phyloP scores from a whole-genome alignment of 1,140 invertebrate species.

The Philopotamus ludificatus region DNA sequence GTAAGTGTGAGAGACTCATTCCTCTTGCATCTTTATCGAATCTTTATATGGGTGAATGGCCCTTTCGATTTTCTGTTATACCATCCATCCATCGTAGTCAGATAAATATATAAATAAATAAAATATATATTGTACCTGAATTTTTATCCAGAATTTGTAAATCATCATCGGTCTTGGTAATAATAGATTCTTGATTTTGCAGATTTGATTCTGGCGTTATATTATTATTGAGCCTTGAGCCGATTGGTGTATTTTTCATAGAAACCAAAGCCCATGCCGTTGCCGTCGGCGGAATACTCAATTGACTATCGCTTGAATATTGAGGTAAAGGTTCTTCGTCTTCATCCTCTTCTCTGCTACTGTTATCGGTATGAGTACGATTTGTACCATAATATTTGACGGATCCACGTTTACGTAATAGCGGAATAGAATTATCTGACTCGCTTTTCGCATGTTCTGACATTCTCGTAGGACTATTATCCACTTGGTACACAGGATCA shows the following conservation, averaged over 20 bases:
- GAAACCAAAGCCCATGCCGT: conserved; percentile 38
- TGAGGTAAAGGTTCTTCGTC: conserved; percentile 2
- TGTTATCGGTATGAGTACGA: background rate
- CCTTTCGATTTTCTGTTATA: no score
- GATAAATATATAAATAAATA: background rate
- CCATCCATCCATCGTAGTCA: no score
- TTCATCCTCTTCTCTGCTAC: conserved; percentile 3
- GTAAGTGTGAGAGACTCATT: no score
- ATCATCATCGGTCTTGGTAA: conserved; percentile 33
- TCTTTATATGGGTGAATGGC: no score
- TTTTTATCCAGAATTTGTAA: conserved; percentile 31
- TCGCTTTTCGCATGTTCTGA: conserved; percentile 22
- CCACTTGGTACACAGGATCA: conserved; percentile 36
- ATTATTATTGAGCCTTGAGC: conserved; percentile 19
- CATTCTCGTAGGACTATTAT: conserved; percentile 23
- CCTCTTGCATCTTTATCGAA: no score
- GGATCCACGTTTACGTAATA: conserved; percentile 33
- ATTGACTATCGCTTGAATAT: background rate
- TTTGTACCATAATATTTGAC: conserved; percentile 21
- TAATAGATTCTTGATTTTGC: conserved; percentile 10
- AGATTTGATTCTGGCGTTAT: background rate
- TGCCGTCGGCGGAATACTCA: conserved; percentile 36
- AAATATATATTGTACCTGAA: conserved; percentile 24
- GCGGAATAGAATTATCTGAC: conserved; percentile 37
- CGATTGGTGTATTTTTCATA: conserved; percentile 27